A percentile compares a stretch with the other conserved stretches of the same genome.
These are phyloP conservation scores for Nestor notabilis DNA, from an alignment of 2,113 vertebrate species.

Conservation along the genomic window DNA sequence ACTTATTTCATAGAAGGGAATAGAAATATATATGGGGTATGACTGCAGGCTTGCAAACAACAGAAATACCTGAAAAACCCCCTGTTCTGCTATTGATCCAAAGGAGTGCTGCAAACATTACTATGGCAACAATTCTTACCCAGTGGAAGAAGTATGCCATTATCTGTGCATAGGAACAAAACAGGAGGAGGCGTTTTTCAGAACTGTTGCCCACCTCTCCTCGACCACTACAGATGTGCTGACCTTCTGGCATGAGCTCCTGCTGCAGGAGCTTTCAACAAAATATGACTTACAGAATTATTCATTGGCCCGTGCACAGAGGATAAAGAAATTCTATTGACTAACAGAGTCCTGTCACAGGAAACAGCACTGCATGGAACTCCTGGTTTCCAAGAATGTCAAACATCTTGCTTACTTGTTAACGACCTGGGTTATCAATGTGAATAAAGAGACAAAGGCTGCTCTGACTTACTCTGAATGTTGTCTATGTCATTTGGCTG, in stretches of 20 bases:
- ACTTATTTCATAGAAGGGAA: constrained; percentile 10
- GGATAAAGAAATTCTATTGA: constrained; percentile 40
- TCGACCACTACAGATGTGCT: constrained; percentile 20
- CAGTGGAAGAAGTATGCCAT: constrained; percentile 51
- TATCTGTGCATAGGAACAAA: constrained; percentile 62
- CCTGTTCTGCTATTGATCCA: constrained; percentile 72
- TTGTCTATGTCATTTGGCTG: not conserved
- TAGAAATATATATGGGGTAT: not conserved
- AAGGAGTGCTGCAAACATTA: constrained; percentile 69
- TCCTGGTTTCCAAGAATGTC: constrained; percentile 21
- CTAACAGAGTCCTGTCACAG: not conserved
- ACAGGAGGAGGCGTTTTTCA: constrained; percentile 42
- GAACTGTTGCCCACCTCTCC: not conserved
- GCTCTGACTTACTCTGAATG: not conserved
- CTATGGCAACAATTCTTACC: constrained; percentile 76
- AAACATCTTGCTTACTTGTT: constrained; percentile 14
- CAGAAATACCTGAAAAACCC: constrained; percentile 54
- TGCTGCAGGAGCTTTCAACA: constrained; percentile 28
- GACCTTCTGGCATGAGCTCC: constrained; percentile 51
- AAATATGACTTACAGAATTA: constrained; percentile 34
- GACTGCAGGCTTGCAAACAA: constrained; percentile 31
- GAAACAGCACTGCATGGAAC: constrained; percentile 18
- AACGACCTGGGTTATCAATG: not conserved
- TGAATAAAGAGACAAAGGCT: constrained; percentile 22
- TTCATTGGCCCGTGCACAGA: not conserved